Conservation (phyloP, 2,888 invertebrate species). For the Augochlorella aurata region DNA sequence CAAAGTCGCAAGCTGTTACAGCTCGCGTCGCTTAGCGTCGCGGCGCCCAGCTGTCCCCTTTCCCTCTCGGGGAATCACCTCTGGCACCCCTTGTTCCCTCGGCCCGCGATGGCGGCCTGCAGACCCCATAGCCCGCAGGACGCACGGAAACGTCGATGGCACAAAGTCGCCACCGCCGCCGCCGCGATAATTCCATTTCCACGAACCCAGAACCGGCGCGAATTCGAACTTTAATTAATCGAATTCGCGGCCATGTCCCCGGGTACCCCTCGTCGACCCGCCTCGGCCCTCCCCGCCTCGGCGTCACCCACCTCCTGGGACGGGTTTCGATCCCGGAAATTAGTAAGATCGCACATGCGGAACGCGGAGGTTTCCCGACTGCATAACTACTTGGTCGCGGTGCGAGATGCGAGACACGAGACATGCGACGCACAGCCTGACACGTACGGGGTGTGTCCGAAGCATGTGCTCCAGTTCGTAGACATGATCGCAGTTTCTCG, state of each 20-base stretch:
- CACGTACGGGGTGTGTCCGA: constrained; percentile 1
- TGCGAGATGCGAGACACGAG: not conserved
- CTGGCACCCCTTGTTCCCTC: not conserved
- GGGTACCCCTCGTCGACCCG: not conserved
- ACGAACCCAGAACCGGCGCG: constrained; percentile 69
- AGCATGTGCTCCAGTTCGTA: not conserved
- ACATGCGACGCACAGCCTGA: not conserved
- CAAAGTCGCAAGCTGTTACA: constrained; percentile 74
- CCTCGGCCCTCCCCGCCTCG: no score
- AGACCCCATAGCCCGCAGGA: constrained; percentile 3
- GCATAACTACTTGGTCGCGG: constrained; percentile 12
- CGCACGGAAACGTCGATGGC: constrained; percentile 40
- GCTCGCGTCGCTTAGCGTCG: constrained; percentile 34
- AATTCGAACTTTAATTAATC: constrained; percentile 80
- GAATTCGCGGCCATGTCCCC: constrained; percentile 69
- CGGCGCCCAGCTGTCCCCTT: constrained; percentile 47
- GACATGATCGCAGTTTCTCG: no score
- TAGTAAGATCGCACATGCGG: constrained; percentile 74
- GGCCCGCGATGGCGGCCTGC: not conserved
- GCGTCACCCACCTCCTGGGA: constrained; percentile 34
- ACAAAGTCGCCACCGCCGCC: constrained; percentile 12
- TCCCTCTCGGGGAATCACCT: constrained; percentile 31
- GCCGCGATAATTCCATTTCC: constrained; percentile 78
- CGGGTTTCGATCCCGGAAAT: constrained; percentile 70
- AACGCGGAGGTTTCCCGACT: constrained; percentile 61